A percentile compares a stretch with the other conserved stretches of the same genome.
Evolutionary conservation across 2,113 vertebrate species (phyloP).

Genomic region (Odontophorus gujanensis): DNA sequence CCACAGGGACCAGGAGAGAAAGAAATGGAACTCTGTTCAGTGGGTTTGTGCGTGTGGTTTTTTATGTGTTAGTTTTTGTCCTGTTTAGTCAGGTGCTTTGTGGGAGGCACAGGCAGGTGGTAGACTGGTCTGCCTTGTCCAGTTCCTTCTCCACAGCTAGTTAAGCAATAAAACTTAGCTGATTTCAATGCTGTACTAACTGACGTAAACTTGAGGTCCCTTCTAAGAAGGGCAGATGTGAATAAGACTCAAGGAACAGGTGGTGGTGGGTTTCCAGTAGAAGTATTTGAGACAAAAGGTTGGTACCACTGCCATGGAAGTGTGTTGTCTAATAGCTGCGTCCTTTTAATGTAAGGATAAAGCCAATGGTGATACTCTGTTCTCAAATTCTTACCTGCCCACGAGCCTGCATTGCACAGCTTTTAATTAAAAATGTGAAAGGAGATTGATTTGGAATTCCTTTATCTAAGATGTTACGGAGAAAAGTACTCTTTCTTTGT

Average conservation of each 20-base stretch:
- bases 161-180: not conserved
- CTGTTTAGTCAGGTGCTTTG: not conserved
- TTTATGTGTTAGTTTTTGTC: not conserved
- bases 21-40: not conserved
- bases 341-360: not conserved
- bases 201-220: not conserved
- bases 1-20: not conserved
- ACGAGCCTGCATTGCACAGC: not conserved
- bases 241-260: not conserved
- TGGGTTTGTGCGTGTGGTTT: not conserved
- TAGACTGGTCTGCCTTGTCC: not conserved
- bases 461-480: not conserved
- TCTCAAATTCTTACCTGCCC: not conserved
- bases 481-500: not conserved
- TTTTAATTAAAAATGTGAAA: not conserved
- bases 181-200: not conserved
- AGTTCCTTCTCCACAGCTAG: not conserved
- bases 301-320: not conserved
- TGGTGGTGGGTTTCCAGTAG: not conserved
- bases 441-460: not conserved
- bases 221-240: not conserved
- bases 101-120: not conserved
- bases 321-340: not conserved
- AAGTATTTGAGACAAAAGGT: not conserved
- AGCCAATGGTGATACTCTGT: not conserved